Percentiles rank a stretch among this genome's conserved stretches.
phyloP scores from a whole-genome alignment of 2,888 invertebrate species.

The Agrotis ipsilon region DNA sequence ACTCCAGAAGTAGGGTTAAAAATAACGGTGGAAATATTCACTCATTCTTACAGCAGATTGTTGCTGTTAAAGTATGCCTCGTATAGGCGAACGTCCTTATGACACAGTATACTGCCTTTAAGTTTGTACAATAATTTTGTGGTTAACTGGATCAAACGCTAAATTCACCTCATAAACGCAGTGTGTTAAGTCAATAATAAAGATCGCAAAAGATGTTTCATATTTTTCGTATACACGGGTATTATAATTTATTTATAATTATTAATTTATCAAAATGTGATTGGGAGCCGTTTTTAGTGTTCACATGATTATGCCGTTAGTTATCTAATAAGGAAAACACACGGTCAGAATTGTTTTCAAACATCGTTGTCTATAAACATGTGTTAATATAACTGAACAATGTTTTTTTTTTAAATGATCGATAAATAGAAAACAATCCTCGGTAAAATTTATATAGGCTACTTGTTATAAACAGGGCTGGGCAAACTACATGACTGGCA shows the following conservation, averaged over 20 bases:
- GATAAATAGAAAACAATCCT: not conserved
- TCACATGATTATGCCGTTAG: not conserved
- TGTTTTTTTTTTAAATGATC: too few relatives aligned
- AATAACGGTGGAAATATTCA: not conserved
- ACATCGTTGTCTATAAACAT: not conserved
- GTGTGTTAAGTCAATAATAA: not conserved
- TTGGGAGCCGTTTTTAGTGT: not conserved
- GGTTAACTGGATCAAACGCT: not conserved
- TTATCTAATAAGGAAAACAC: not conserved
- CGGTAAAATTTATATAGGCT: constrained; percentile 3
- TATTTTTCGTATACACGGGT: too few relatives aligned
- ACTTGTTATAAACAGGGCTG: not conserved
- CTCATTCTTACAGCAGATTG: not conserved
- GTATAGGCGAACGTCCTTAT: not conserved
- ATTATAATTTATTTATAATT: too few relatives aligned
- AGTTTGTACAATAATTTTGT: not conserved
- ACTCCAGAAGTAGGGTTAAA: not conserved
- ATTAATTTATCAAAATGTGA: not conserved
- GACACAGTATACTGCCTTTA: not conserved
- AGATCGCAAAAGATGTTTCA: too few relatives aligned
- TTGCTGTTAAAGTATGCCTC: not conserved
- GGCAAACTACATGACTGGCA: not conserved
- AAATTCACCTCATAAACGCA: not conserved
- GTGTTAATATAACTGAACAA: too few relatives aligned
- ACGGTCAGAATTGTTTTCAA: not conserved